These are phyloP conservation scores for Andrena cerasifolii DNA, from an alignment of 1,140 invertebrate genomes.

Conservation along the genomic window DNA sequence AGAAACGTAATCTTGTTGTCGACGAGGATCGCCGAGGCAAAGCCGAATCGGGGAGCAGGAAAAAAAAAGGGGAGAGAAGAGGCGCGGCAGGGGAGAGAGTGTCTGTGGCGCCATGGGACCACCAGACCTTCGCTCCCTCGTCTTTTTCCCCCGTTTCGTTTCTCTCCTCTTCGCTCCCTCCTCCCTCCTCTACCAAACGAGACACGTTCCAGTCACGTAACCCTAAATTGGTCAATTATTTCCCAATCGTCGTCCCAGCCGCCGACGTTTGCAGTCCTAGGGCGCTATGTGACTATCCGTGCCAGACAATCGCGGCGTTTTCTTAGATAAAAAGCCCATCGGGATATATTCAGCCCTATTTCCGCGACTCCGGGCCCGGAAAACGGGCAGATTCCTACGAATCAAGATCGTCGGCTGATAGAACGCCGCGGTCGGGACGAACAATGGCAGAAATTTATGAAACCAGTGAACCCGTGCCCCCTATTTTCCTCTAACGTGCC, in stretches of 20 bases:
- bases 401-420: not conserved
- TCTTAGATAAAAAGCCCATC: not conserved
- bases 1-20: slow-evolving; percentile 49
- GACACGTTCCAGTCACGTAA: slow-evolving; percentile 67
- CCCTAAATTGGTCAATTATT: slow-evolving; percentile 71
- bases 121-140: slow-evolving; percentile 2
- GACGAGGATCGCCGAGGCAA: slow-evolving; percentile 25
- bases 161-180: not conserved
- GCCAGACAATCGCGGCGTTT: slow-evolving; percentile 36
- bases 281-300: slow-evolving; percentile 11
- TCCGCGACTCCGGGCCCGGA: not conserved
- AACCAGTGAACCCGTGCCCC: not conserved
- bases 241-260: slow-evolving; percentile 47
- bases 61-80: not conserved
- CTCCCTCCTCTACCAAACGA: slow-evolving; percentile 26
- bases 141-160: slow-evolving; percentile 1
- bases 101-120: slow-evolving; percentile 45
- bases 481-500: slow-evolving; percentile 2
- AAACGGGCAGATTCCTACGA: slow-evolving; percentile 9
- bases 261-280: slow-evolving; percentile 42
- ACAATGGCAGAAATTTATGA: slow-evolving; percentile 22
- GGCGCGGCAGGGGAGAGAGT: not conserved
- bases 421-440: not conserved
- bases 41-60: slow-evolving; percentile 13
- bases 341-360: slow-evolving; percentile 1